These are phyloP conservation scores for Apostichopus californicus DNA, from an alignment of 35 echinoderm and acorn worm species.

Conservation along the genomic window DNA sequence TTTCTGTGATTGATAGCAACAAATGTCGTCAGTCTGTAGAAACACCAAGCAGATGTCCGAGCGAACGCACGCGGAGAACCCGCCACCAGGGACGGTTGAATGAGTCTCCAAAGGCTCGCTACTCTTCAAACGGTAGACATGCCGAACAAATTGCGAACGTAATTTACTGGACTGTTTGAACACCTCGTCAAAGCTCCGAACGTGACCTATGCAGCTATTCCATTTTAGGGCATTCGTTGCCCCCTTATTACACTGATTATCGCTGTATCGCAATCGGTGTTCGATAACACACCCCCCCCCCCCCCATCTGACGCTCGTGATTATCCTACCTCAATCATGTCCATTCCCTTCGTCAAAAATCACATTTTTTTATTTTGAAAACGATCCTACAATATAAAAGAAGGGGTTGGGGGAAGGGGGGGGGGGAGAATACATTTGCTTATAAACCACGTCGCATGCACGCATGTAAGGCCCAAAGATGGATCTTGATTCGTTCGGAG, in stretches of 20 bases:
- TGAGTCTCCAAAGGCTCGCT: conserved; percentile 38
- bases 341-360: too few species aligned
- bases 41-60: conserved; percentile 45
- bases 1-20: conserved; percentile 48
- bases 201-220: neutral
- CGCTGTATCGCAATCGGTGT: too few species aligned
- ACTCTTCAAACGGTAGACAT: conserved; percentile 42
- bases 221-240: conserved; percentile 23
- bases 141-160: conserved; percentile 60
- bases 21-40: conserved; percentile 51
- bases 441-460: too few species aligned
- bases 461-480: too few species aligned
- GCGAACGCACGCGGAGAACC: conserved; percentile 28
- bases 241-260: too few species aligned
- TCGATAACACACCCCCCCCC: too few species aligned
- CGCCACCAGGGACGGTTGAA: conserved; percentile 30
- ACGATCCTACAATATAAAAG: too few species aligned
- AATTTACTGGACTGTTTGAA: conserved; percentile 34
- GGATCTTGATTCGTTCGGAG: neutral
- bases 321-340: too few species aligned
- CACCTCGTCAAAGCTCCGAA: conserved; percentile 14
- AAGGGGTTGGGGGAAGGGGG: too few species aligned
- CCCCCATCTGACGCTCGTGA: too few species aligned
- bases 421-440: too few species aligned
- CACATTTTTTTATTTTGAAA: too few species aligned